Evolutionary conservation across 2,797 vertebrate genomes (phyloP).

Genomic region (Gallinago solitaria): DNA sequence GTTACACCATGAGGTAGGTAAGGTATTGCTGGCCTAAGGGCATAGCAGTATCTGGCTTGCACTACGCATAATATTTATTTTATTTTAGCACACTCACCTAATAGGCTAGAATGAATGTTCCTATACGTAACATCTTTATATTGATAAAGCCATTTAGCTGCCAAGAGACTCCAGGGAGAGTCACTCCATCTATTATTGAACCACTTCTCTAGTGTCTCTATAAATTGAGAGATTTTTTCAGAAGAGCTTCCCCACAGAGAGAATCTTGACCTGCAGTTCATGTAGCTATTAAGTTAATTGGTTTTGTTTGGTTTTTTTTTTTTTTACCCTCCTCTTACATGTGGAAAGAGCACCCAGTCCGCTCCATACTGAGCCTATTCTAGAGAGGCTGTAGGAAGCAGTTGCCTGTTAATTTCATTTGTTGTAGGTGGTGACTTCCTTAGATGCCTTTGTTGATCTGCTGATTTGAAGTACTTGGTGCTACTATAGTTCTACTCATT

Average conservation of each 20-base stretch:
- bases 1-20: not conserved
- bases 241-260: not conserved
- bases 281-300: not conserved
- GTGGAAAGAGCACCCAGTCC: not conserved
- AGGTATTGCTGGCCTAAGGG: not conserved
- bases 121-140: not conserved
- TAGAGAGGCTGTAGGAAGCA: not conserved
- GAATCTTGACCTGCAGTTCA: not conserved
- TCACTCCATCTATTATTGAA: not conserved
- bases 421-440: not conserved
- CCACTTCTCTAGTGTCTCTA: not conserved
- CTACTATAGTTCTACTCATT: not conserved
- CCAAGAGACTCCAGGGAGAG: not conserved
- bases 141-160: not conserved
- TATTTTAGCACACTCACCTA: not conserved
- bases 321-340: not conserved
- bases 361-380: not conserved
- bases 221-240: not conserved
- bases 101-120: not conserved
- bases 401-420: not conserved
- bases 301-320: not conserved
- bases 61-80: not conserved
- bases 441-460: not conserved
- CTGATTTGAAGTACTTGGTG: not conserved
- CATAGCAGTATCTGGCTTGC: not conserved